Base-by-base conservation (phyloP, 2,113 vertebrate species). In the Emydura subglobosa region DNA sequence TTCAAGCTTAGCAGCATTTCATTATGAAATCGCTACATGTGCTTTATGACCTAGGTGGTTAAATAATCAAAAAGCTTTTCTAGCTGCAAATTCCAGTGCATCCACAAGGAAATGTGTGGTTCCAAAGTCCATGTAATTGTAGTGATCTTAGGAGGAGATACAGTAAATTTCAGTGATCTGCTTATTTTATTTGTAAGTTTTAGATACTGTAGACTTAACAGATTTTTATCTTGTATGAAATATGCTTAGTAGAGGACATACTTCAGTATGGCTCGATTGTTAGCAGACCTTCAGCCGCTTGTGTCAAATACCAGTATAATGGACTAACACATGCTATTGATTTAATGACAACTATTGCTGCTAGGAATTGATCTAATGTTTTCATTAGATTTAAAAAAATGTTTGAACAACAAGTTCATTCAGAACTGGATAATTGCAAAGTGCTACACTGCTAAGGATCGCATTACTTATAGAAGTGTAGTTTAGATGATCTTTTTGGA, bases 321-420 rank as follows among this genome's bases (percentile, higher is more conserved):
- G 94, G 96, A 95, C 94, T 97, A 44, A 65, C 90, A n/a, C 59
- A 65, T 65, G 1, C 90, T 97, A 98, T 98, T 97, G 98, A 98
- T 98, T 98, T 98, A 97, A 97, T 98, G 98, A 98, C 98, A 98
- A 79, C 87, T n/a, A 65, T 94, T 95, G 90, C 96, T 57, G 88
- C 42, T 0, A 93, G 90, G 96, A 97, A 97, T 95, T 89, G 98
- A 98, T 96, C 95, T 93, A 95, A 98, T 96, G 97, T 97, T 98
- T 98, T 98, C 97, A 98, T 98, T 96, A 97, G 96, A 96, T 97
- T 96, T 96, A 91, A 96, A 98, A 97, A 98, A 97, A 97, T 86
- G 94, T 96, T 96, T 97, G 97, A 98, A 98, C 98, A 98, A 98
- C 97, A 98, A 97, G 98, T 97, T 98, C 97, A 98, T 98, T 96